Conservation (phyloP, 2,888 invertebrate species). For the Cantharis rufa region DNA sequence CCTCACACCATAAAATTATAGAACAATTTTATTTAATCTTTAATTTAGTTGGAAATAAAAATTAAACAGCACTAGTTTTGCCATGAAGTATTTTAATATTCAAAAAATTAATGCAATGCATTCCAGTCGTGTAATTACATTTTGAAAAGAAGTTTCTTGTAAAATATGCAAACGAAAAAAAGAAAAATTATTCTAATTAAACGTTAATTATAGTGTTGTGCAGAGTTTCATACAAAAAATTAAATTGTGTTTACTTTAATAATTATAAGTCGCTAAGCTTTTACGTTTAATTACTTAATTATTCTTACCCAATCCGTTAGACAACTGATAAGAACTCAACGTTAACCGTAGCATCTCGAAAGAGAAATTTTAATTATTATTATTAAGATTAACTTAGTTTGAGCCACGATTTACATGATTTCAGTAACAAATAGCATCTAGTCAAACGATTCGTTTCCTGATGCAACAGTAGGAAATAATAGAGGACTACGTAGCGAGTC, state of each 20-base stretch:
- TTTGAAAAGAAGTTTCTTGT: not conserved
- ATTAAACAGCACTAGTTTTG: not conserved
- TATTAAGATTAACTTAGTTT: not conserved
- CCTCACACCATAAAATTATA: not conserved
- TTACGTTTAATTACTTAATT: not conserved
- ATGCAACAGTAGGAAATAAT: not conserved
- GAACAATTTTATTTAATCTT: not conserved
- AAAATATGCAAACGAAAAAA: not conserved
- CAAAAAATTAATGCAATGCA: not conserved
- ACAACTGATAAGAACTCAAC: not conserved
- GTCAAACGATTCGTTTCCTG: not conserved
- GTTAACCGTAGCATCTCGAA: not conserved
- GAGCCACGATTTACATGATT: not conserved
- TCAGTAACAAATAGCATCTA: not conserved
- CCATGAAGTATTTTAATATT: not conserved
- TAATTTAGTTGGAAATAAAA: not conserved
- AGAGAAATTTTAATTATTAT: not conserved
- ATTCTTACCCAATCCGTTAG: not conserved
- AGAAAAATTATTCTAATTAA: not conserved
- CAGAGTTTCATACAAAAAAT: not conserved
- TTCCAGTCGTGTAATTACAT: not conserved
- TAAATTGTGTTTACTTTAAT: not conserved
- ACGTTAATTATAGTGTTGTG: not conserved
- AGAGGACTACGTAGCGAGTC: not conserved
- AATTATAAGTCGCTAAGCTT: not conserved